These are phyloP conservation scores for Cynopterus sphinx DNA, from an alignment of 2,797 vertebrate genomes.

Conservation along the genomic window DNA sequence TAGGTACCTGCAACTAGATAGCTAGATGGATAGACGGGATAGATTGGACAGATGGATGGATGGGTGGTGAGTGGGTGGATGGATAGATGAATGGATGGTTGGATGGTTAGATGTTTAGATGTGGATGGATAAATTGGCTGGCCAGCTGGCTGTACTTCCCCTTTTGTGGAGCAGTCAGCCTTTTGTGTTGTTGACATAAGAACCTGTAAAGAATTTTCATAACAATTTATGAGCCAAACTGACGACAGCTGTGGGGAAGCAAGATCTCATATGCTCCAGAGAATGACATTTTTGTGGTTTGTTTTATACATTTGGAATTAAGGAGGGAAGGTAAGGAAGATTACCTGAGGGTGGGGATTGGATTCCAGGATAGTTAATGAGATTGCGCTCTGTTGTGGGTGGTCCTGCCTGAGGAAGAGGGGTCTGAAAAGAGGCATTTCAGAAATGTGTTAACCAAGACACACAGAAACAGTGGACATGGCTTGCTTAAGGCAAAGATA, in stretches of 20 bases:
- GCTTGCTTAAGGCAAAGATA: background rate
- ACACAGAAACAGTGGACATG: too few relatives aligned
- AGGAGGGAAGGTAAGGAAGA: background rate
- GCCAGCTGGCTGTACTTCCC: background rate
- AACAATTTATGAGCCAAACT: too few relatives aligned
- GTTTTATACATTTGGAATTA: too few relatives aligned
- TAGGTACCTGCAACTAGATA: background rate
- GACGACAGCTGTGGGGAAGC: background rate
- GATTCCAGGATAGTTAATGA: too few relatives aligned
- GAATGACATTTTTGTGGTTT: background rate
- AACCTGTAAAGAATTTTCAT: background rate
- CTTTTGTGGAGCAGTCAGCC: background rate
- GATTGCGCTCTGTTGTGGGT: background rate
- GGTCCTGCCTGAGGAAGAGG: background rate
- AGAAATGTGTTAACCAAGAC: background rate
- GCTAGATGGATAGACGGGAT: background rate
- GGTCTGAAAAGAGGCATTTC: background rate
- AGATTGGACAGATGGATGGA: background rate
- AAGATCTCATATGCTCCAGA: background rate
- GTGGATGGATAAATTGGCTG: background rate
- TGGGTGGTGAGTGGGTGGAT: background rate
- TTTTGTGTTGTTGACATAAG: background rate
- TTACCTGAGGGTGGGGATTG: background rate
- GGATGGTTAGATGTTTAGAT: rapidly evolving
- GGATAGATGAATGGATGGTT: too few relatives aligned